Conservation (phyloP, 35 echinoderm and acorn worm genomes). For the Strongylocentrotus purpuratus region DNA sequence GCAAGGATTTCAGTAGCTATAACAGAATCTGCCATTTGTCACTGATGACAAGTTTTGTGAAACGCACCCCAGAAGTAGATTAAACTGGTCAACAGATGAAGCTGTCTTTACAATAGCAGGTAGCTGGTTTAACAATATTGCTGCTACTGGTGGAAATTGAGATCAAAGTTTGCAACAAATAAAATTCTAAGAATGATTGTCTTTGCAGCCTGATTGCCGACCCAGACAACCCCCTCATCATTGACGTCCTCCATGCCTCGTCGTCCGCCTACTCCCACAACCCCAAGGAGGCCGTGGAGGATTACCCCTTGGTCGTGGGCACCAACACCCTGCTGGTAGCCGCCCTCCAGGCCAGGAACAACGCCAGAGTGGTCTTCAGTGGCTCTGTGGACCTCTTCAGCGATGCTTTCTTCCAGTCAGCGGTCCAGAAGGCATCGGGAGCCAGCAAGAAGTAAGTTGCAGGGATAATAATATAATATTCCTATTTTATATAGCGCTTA, state of each 20-base stretch:
- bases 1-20: too few relatives aligned
- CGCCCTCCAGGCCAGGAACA: conserved; percentile 93
- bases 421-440: conserved; percentile 79
- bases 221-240: conserved; percentile 83
- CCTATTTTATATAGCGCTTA: too few relatives aligned
- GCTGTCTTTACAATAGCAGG: too few relatives aligned
- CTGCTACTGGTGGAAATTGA: too few relatives aligned
- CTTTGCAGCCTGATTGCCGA: conserved; percentile 82
- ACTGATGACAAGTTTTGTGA: too few relatives aligned
- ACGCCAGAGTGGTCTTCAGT: conserved; percentile 90
- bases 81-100: too few relatives aligned
- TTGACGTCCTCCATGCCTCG: conserved; percentile 82
- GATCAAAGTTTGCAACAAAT: too few relatives aligned
- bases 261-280: conserved; percentile 90
- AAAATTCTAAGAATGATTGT: neutral
- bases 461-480: too few relatives aligned
- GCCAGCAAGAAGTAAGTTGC: conserved; percentile 77
- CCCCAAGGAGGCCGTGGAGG: conserved; percentile 72
- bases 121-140: too few relatives aligned
- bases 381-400: conserved; percentile 96
- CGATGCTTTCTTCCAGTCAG: conserved; percentile 84
- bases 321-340: conserved; percentile 90
- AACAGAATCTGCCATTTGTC: too few relatives aligned
- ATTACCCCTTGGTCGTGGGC: conserved; percentile 91
- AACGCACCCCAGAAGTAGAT: too few relatives aligned